These are phyloP conservation scores for Diplodus puntazzo DNA, from an alignment of 2,797 vertebrate species.

Conservation along the genomic window DNA sequence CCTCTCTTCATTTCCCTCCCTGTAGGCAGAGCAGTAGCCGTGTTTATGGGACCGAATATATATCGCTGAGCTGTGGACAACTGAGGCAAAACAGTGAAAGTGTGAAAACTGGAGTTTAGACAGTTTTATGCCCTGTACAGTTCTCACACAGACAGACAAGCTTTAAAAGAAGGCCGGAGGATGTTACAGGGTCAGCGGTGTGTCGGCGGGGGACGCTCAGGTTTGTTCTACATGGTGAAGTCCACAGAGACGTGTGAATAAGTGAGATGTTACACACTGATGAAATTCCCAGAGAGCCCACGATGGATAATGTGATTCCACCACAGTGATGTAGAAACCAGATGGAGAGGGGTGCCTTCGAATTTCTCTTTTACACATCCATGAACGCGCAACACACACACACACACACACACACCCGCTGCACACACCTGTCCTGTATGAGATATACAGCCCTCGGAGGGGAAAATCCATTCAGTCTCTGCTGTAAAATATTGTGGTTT, in stretches of 20 bases:
- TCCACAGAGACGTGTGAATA: conserved; percentile 78
- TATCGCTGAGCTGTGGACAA: conserved; percentile 27
- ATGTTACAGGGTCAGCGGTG: conserved; percentile 57
- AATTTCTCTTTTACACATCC: conserved; percentile 52
- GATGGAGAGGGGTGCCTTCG: conserved; percentile 76
- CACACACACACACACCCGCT: conserved; percentile 33
- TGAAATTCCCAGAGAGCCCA: conserved; percentile 86
- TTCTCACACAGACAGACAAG: conserved; percentile 44
- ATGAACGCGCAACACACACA: conserved; percentile 40
- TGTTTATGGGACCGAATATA: background rate
- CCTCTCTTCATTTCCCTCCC: background rate
- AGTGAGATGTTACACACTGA: conserved; percentile 86
- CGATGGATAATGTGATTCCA: conserved; percentile 78
- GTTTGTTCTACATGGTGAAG: conserved; percentile 47
- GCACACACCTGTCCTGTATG: conserved; percentile 72
- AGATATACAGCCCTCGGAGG: conserved; percentile 70
- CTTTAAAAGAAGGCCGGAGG: conserved; percentile 46
- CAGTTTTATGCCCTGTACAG: conserved; percentile 25
- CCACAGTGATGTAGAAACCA: conserved; percentile 84
- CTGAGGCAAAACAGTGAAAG: conserved; percentile 24
- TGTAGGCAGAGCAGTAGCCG: background rate
- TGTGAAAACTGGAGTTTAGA: conserved; percentile 32
- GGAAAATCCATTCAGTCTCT: conserved; percentile 72
- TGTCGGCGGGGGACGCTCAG: conserved; percentile 49
- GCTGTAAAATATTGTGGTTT: conserved; percentile 75